These are phyloP conservation scores for Iguana delicatissima DNA, from an alignment of 2,797 vertebrate genomes.

Conservation along the genomic window DNA sequence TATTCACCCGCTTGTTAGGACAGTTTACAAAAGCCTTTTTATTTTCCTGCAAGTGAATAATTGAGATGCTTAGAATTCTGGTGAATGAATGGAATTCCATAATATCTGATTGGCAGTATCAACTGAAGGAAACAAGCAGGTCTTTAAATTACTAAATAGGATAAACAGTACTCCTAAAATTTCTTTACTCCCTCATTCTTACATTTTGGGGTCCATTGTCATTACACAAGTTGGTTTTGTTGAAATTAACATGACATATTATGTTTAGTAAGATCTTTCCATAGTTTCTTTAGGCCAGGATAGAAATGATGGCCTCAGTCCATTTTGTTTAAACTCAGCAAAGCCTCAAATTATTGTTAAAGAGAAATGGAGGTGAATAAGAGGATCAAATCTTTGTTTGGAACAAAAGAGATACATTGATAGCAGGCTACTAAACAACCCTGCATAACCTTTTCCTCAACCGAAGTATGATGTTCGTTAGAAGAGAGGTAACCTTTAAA, in stretches of 20 bases:
- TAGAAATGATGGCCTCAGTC: not conserved
- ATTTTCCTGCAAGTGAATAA: not conserved
- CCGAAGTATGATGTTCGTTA: not conserved
- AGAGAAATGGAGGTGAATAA: not conserved
- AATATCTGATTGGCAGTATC: too few relatives aligned
- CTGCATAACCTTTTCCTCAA: not conserved
- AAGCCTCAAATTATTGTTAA: not conserved
- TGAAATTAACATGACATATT: not conserved
- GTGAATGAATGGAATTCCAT: not conserved
- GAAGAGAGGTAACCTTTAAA: not conserved
- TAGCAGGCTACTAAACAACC: not conserved
- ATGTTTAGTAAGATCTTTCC: not conserved
- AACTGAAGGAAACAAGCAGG: not conserved
- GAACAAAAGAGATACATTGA: not conserved
- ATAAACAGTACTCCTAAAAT: not conserved
- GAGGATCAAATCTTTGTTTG: not conserved
- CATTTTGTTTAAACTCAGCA: not conserved
- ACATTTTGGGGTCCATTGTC: not conserved
- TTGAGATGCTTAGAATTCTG: not conserved
- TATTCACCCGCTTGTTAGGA: not conserved
- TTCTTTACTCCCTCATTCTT: not conserved
- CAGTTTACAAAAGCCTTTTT: not conserved
- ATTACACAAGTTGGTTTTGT: not conserved
- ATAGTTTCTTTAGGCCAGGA: not conserved
- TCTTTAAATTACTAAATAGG: not conserved